These are phyloP conservation scores for Chaetorhynchus papuensis DNA, from an alignment of 2,113 vertebrate species.

Conservation along the genomic window DNA sequence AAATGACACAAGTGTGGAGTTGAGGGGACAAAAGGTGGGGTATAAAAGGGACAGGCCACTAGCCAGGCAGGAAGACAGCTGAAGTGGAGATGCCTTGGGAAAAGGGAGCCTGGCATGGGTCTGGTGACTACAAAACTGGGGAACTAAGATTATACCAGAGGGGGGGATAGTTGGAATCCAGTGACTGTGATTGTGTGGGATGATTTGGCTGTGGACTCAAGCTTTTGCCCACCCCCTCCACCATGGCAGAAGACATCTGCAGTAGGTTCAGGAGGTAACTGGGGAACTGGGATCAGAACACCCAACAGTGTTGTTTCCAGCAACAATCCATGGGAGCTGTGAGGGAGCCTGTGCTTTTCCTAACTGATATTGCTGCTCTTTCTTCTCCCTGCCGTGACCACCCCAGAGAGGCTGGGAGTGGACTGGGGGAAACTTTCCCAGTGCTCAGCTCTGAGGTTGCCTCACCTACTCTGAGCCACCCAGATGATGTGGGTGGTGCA, in stretches of 20 bases:
- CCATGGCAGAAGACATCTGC: background rate
- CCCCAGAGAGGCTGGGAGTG: no score
- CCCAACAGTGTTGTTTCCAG: background rate
- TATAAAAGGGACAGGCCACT: background rate
- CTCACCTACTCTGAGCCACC: background rate
- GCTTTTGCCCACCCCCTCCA: background rate
- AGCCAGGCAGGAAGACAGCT: background rate
- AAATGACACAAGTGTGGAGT: background rate
- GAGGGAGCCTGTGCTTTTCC: background rate
- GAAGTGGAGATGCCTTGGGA: background rate
- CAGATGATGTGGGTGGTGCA: background rate
- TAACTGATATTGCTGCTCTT: background rate
- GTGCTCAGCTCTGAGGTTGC: background rate
- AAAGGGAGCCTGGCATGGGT: background rate
- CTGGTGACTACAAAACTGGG: no score
- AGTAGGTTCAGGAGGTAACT: background rate
- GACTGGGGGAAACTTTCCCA: background rate
- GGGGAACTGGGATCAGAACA: background rate
- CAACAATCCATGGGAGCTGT: background rate
- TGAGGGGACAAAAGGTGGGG: background rate
- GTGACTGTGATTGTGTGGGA: background rate
- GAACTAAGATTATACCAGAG: background rate
- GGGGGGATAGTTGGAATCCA: background rate
- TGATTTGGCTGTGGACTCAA: background rate
- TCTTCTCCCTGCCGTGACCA: fast-evolving